Base-by-base conservation (phyloP, 2,888 invertebrate genomes). In the Drosophila monieri region DNA sequence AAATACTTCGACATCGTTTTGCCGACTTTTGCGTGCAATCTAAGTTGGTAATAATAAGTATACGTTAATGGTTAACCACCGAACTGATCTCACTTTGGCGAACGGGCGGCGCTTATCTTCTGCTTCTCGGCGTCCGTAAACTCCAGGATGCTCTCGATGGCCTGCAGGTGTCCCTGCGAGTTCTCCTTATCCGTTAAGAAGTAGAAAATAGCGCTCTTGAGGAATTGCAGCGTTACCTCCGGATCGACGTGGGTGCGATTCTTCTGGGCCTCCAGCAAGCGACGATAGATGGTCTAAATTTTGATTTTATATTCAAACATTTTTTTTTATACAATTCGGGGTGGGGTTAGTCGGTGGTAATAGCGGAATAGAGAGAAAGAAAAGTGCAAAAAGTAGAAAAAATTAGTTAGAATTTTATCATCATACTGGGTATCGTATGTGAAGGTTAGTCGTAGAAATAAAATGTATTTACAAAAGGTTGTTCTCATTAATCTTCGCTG, bases 151-250 rank as follows among this genome's bases (percentile, higher is more conserved):
- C 97, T 97, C 91, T 97, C 96, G 77, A 98, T 97, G 54, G 97
- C 98, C 80, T 91, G 91, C 66, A 98, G 93, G 90, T 98, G 98
- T 14, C 97, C 96, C 84, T 95, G 95, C 58, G 96, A 95, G 89
- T 97, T 97, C 90, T 97, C 97, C 79, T 95, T 95, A 90, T 97
- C 97, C 2, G 97, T 96, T 64, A 98, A 93, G 92, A 97, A 98
- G 91, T 98, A 97, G 91, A 97, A 98, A 87, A 98, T 94, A 56
- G 98, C 97, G 70, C 97, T 97, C 92, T 97, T 97, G 73, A 98
- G 94, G 92, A 98, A 98, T 91, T 97, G 97, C 88, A 98, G 93
- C 18, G 97, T 97, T 76, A 97, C 95, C 92, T 97, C 97, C n/a
- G 97, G 97, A 92, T 97, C 97, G 61, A 96, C 94, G 78, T 93